Base-by-base conservation (phyloP, 2,113 vertebrate species). In the Hydrolagus affinis region DNA sequence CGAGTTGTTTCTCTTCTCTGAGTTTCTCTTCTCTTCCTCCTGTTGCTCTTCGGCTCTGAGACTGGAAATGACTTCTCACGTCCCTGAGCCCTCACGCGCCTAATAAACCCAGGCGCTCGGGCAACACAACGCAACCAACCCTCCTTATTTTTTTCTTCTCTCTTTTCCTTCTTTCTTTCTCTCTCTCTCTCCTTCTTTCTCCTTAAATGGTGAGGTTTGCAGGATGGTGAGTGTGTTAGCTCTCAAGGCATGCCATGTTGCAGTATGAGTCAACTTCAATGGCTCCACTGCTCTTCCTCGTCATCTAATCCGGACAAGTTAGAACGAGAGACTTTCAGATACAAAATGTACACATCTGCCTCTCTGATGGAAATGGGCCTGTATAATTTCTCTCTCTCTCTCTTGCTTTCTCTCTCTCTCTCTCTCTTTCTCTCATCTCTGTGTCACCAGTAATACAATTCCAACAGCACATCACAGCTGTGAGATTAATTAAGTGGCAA, bases 11-110 rank as follows among this genome's bases (percentile, higher is more conserved):
- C 17, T 17, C 19, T 44, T 73, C 21, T 12, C 12, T 85, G 76
- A 10, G 10, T 2, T 71, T 30, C n/a, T 30, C 73, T 72, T 78
- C 0, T 2, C 85, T 64, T 83, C 85, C 32, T 14, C 86, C 86
- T 56, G 72, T 56, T 56, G 30, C 87, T 85, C 15, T 28, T 30
- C 59, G 30, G 0, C 85, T 78, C 60, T 0, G 10, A 86, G 85
- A 87, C 28, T 15, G 19, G 72, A 56, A 75, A 75, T 56, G 4
- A 72, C 32, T 75, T n/a, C 72, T 10, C 15, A 1, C 8, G 9
- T 21, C 8, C 8, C 17, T 10, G 17, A 8, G 32, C 44, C 72
- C 21, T 2, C 15, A 75, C 19, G 19, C 23, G 9, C 11, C 59
- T 60, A n/a, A 77, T 11, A 59, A 57, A 59, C 57, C n/a, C 56